Evolutionary conservation across 2,888 invertebrate species (phyloP).

Genomic region (Elysia crispata): DNA sequence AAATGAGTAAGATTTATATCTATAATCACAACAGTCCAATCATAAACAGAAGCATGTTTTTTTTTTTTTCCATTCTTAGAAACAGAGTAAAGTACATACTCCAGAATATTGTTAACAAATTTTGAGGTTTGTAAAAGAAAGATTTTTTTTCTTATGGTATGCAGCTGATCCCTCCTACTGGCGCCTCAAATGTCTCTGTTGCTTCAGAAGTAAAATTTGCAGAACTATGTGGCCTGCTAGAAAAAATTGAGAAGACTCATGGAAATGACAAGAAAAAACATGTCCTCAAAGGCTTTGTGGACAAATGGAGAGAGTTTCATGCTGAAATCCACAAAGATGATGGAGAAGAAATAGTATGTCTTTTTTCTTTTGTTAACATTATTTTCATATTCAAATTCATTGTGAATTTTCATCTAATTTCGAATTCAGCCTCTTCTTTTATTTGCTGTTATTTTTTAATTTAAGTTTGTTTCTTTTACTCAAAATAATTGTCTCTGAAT

Average conservation of each 20-base stretch:
- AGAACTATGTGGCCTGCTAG: constrained; percentile 80
- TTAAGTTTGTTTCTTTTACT: no score
- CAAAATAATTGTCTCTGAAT: no score
- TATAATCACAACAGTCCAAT: no score
- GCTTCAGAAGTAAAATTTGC: constrained; percentile 76
- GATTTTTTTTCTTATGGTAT: constrained; percentile 20
- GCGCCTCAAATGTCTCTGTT: constrained; percentile 55
- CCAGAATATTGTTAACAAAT: background rate
- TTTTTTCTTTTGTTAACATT: background rate
- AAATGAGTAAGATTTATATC: no score
- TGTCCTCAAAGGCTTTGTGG: constrained; percentile 75
- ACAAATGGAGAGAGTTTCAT: constrained; percentile 77
- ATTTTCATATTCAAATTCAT: no score
- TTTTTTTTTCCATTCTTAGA: background rate
- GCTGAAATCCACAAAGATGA: constrained; percentile 68
- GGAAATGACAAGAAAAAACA: constrained; percentile 77
- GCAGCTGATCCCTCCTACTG: constrained; percentile 41
- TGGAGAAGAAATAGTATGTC: constrained; percentile 50
- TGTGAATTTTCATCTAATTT: no score
- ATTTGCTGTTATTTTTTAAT: no score
- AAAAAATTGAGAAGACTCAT: constrained; percentile 80
- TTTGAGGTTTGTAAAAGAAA: background rate
- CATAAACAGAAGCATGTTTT: no score
- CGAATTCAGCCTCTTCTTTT: no score
- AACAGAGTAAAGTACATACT: background rate